A percentile compares a stretch with the other conserved stretches of the same genome.
Conservation (phyloP, 2,888 invertebrate genomes). For the Eupithecia exiguata region DNA sequence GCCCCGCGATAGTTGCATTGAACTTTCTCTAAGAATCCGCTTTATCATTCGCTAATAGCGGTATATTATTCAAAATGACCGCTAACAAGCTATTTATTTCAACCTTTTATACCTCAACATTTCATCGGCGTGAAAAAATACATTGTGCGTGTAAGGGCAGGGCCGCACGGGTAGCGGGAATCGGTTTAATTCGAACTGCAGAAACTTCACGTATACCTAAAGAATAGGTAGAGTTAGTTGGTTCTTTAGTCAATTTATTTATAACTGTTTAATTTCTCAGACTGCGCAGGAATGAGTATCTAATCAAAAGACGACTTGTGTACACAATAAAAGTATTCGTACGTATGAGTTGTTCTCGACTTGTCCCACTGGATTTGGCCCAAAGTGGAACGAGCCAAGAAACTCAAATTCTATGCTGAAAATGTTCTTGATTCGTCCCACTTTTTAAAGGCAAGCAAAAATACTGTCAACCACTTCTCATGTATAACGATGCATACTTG, state of each 20-base stretch:
- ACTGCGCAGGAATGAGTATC: not conserved
- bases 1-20: conserved; percentile 18
- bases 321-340: too few relatives aligned
- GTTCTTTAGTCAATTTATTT: not conserved
- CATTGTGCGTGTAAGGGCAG: conserved; percentile 40
- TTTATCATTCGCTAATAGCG: conserved; percentile 32
- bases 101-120: conserved; percentile 42
- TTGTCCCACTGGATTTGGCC: too few relatives aligned
- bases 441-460: too few relatives aligned
- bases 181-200: too few relatives aligned
- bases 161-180: conserved; percentile 35
- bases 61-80: conserved; percentile 46
- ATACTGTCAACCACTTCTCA: too few relatives aligned
- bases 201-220: not conserved
- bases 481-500: too few relatives aligned
- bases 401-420: too few relatives aligned
- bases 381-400: too few relatives aligned
- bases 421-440: too few relatives aligned
- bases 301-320: not conserved
- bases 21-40: conserved; percentile 23
- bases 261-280: not conserved
- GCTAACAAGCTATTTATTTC: conserved; percentile 45
- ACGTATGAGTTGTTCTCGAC: too few relatives aligned
- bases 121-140: conserved; percentile 40
- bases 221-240: not conserved